These are phyloP conservation scores for Camelus bactrianus DNA, from an alignment of 2,113 vertebrate species.

Conservation along the genomic window DNA sequence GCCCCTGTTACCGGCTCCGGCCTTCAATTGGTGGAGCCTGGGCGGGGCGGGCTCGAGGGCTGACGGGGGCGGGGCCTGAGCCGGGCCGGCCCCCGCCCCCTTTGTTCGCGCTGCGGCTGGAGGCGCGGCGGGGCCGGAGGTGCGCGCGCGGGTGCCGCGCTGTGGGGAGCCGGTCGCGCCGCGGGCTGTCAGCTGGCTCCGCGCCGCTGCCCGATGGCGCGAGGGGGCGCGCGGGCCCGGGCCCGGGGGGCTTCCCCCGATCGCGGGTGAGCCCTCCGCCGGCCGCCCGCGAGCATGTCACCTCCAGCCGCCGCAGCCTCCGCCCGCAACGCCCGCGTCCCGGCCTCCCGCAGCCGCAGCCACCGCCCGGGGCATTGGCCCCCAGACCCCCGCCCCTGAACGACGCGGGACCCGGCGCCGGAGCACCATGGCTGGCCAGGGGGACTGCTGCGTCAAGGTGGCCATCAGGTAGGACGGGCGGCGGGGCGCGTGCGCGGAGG, in stretches of 20 bases:
- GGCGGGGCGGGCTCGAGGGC: background rate
- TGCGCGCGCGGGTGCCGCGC: conserved; percentile 64
- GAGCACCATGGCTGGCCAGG: conserved; percentile 82
- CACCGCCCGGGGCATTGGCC: conserved; percentile 50
- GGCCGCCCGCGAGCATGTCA: conserved; percentile 71
- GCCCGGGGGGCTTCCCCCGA: background rate
- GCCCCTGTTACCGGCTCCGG: conserved; percentile 1
- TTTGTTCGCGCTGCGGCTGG: conserved; percentile 78
- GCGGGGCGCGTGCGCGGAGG: background rate
- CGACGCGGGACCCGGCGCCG: background rate
- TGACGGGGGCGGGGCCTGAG: conserved; percentile 36
- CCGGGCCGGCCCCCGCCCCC: conserved; percentile 77
- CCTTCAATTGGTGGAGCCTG: conserved; percentile 1
- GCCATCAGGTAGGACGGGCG: conserved; percentile 83
- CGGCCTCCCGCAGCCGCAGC: conserved; percentile 62
- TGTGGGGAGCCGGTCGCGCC: conserved; percentile 61
- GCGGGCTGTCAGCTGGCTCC: conserved; percentile 70
- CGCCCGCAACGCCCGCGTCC: background rate
- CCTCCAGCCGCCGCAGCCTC: conserved; percentile 62
- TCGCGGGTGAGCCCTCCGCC: conserved; percentile 64
- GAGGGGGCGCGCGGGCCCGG: conserved; percentile 10
- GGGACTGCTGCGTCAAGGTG: conserved; percentile 87
- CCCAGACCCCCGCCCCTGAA: conserved; percentile 58
- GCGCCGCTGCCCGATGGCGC: conserved; percentile 62
- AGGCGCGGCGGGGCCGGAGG: conserved; percentile 71